phyloP scores from a whole-genome alignment of 1,140 invertebrate species.

The Drosophila pallidifrons region DNA sequence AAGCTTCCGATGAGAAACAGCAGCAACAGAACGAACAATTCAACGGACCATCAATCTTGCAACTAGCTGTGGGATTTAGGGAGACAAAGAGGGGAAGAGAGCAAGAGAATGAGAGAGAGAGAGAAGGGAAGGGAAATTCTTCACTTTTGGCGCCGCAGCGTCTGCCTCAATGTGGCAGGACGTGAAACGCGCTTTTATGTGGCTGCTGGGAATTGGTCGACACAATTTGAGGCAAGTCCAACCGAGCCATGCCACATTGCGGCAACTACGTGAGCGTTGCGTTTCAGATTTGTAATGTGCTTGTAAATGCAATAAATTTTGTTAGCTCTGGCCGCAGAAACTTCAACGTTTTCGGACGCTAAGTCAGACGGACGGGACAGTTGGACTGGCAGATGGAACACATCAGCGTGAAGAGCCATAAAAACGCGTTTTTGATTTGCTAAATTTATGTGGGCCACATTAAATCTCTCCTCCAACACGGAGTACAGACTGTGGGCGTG shows the following conservation, averaged over 20 bases:
- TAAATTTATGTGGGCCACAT: conserved; percentile 79
- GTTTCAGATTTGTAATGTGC: conserved; percentile 71
- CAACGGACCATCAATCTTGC: conserved; percentile 79
- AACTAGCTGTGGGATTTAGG: conserved; percentile 39
- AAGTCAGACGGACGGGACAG: conserved; percentile 37
- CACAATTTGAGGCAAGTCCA: background rate
- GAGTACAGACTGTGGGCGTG: background rate
- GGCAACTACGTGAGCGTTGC: conserved; percentile 55
- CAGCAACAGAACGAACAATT: conserved; percentile 61
- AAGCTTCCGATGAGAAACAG: conserved; percentile 3
- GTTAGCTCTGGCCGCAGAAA: conserved; percentile 37
- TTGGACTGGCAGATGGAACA: conserved; percentile 3
- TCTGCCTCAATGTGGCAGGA: conserved; percentile 78
- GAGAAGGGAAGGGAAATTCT: background rate
- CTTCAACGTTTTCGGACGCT: conserved; percentile 52
- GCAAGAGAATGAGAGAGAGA: background rate
- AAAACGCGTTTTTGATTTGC: conserved; percentile 81
- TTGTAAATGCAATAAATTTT: conserved; percentile 82
- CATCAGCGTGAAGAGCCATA: conserved; percentile 50
- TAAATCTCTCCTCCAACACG: conserved; percentile 41
- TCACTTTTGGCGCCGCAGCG: conserved; percentile 65
- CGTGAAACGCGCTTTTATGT: conserved; percentile 79
- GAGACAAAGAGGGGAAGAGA: background rate
- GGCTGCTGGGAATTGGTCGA: conserved; percentile 67
- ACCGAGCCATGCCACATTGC: conserved; percentile 23